These are phyloP conservation scores for Miltochrista miniata DNA, from an alignment of 2,888 invertebrate species.

Conservation along the genomic window DNA sequence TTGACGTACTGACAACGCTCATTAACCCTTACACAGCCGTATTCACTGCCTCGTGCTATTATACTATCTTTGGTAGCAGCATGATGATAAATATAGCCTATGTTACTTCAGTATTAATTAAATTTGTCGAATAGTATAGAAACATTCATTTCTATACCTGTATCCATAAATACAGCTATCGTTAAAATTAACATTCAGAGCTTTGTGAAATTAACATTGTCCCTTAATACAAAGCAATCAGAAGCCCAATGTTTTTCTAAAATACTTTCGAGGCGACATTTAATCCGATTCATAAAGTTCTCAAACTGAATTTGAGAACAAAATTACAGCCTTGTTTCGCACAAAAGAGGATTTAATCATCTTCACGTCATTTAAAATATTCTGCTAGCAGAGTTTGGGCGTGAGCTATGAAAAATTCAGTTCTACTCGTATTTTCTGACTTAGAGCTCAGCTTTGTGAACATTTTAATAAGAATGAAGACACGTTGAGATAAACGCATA, in stretches of 20 bases:
- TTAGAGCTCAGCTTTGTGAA: constrained; percentile 7
- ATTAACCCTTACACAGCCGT: no score
- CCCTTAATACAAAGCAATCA: not conserved
- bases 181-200: no score
- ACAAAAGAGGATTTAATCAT: constrained; percentile 1
- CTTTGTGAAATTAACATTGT: no score
- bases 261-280: not conserved
- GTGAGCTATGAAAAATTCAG: constrained; percentile 18
- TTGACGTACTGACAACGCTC: no score
- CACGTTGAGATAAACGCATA: not conserved
- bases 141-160: not conserved
- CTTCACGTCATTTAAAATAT: constrained; percentile 4
- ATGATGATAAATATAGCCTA: no score
- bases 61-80: no score
- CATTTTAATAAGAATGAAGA: constrained; percentile 10
- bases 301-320: not conserved
- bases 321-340: not conserved
- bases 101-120: no score
- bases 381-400: not conserved
- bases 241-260: not conserved
- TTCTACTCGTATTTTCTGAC: not conserved
- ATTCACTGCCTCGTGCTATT: no score
- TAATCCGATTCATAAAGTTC: not conserved
- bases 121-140: no score
- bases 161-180: no score